These are phyloP conservation scores for Musca domestica DNA, from an alignment of 1,140 invertebrate species.

Conservation along the genomic window DNA sequence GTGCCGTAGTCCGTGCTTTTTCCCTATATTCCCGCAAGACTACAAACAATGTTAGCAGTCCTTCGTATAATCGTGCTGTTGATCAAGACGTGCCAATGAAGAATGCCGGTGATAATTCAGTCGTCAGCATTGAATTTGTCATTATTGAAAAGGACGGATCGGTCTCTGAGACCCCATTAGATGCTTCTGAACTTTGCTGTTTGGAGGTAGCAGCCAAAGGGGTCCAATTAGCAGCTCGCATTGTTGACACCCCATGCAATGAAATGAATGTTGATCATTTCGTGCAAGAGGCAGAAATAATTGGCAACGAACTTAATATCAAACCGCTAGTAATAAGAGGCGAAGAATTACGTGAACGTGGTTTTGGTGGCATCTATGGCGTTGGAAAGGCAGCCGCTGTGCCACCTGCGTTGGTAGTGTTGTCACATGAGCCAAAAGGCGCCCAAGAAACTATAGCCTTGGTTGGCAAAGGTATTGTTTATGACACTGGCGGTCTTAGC, in stretches of 20 bases:
- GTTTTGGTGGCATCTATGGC: conserved; percentile 84
- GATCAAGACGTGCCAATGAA: conserved; percentile 21
- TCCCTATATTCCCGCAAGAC: conserved; percentile 73
- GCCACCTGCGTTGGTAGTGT: conserved; percentile 75
- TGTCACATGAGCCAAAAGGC: conserved; percentile 67
- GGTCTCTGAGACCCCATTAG: conserved; percentile 48
- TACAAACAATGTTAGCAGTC: conserved; percentile 16
- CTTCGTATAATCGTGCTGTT: conserved; percentile 17
- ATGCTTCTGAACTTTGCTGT: conserved; percentile 62
- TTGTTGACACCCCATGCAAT: conserved; percentile 81
- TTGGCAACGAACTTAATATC: conserved; percentile 66
- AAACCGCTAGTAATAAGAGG: conserved; percentile 70
- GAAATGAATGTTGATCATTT: conserved; percentile 82
- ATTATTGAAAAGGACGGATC: conserved; percentile 56
- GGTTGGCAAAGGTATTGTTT: conserved; percentile 93
- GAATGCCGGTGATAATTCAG: conserved; percentile 9
- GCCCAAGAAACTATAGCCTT: conserved; percentile 77
- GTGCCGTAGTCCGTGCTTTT: conserved; percentile 76
- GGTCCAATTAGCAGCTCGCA: conserved; percentile 71
- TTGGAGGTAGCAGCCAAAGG: conserved; percentile 63
- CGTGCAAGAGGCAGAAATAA: conserved; percentile 67
- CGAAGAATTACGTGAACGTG: conserved; percentile 69
- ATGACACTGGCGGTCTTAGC: conserved; percentile 88
- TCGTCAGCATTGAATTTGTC: conserved; percentile 61
- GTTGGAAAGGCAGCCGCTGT: conserved; percentile 78